phyloP scores from a whole-genome alignment of 2,113 vertebrate species.

The Callospermophilus lateralis region DNA sequence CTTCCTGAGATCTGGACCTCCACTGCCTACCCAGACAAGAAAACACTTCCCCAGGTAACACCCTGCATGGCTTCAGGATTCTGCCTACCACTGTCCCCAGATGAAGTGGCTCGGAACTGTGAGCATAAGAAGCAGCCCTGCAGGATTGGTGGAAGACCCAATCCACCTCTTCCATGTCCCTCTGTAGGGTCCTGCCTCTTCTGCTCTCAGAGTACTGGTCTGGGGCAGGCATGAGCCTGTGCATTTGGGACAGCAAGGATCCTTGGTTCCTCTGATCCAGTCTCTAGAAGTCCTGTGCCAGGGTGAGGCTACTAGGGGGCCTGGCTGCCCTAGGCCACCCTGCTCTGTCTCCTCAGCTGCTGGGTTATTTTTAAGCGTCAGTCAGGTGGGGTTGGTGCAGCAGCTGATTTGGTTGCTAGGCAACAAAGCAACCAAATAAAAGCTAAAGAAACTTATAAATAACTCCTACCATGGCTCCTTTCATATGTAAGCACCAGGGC shows the following conservation, averaged over 20 bases:
- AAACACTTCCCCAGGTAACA: background rate
- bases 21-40: slow-evolving; percentile 53
- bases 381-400: slow-evolving; percentile 79
- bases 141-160: background rate
- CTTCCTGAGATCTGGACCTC: slow-evolving; percentile 40
- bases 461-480: slow-evolving; percentile 67
- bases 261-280: slow-evolving; percentile 29
- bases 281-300: slow-evolving; percentile 22
- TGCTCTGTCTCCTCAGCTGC: slow-evolving; percentile 84
- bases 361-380: slow-evolving; percentile 87
- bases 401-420: slow-evolving; percentile 84
- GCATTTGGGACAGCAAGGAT: background rate
- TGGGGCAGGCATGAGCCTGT: background rate
- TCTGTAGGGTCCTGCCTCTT: background rate
- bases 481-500: slow-evolving; percentile 68
- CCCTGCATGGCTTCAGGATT: background rate
- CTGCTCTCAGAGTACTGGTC: background rate
- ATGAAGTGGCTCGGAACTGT: background rate
- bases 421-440: slow-evolving; percentile 89
- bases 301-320: background rate
- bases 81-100: background rate
- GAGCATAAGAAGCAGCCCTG: background rate
- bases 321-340: slow-evolving; percentile 63
- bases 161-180: background rate
- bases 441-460: slow-evolving; percentile 80